Evolutionary conservation across 2,797 vertebrate species (phyloP).

Genomic region (Arnoldichthys spilopterus): DNA sequence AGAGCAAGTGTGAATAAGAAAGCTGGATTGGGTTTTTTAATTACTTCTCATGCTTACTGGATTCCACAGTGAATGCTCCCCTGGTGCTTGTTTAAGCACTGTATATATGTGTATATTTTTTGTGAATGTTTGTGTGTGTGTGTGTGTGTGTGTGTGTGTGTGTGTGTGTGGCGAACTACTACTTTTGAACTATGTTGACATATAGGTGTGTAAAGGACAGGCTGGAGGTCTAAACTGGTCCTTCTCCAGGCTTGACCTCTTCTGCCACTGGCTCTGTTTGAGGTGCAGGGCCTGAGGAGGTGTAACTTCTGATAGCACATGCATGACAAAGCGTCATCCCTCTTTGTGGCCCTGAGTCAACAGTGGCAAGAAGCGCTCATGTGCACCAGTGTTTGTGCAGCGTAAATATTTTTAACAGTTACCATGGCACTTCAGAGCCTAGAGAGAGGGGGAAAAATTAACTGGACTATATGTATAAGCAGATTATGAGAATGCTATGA

Average conservation of each 20-base stretch:
- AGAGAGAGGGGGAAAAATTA: constrained; percentile 55
- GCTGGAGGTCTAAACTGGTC: constrained; percentile 77
- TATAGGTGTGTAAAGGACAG: constrained; percentile 73
- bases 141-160: constrained; percentile 53
- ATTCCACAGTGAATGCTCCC: constrained; percentile 31
- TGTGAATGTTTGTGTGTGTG: constrained; percentile 11
- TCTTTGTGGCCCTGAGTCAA: constrained; percentile 78
- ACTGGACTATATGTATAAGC: constrained; percentile 49
- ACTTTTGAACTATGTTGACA: constrained; percentile 72
- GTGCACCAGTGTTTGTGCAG: constrained; percentile 73
- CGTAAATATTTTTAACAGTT: constrained; percentile 86
- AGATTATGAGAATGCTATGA: background rate
- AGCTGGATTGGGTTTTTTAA: constrained; percentile 19
- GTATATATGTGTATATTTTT: background rate
- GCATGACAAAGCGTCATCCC: constrained; percentile 76
- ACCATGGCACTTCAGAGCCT: constrained; percentile 78
- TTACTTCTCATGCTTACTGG: constrained; percentile 1
- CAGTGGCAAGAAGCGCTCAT: constrained; percentile 66
- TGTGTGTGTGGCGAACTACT: constrained; percentile 59
- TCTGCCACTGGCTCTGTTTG: constrained; percentile 76
- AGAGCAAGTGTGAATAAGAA: constrained; percentile 28
- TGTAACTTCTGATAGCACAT: constrained; percentile 76
- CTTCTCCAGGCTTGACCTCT: constrained; percentile 73
- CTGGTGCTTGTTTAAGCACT: constrained; percentile 29
- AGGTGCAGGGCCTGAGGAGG: constrained; percentile 71